phyloP scores from a whole-genome alignment of 1,140 invertebrate species.

The Drosophila serrata region DNA sequence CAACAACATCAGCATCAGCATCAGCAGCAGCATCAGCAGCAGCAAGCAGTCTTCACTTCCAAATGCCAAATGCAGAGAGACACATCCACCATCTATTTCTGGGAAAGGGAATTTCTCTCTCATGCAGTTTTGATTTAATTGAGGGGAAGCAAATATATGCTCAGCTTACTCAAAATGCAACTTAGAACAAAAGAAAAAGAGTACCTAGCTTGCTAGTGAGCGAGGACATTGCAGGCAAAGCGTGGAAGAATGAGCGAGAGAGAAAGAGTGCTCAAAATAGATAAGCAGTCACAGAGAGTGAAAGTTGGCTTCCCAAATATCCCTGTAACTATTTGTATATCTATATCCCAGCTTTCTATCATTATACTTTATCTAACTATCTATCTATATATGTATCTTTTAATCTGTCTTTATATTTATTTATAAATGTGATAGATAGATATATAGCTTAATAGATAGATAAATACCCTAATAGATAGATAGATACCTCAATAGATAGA shows the following conservation, averaged over 20 bases:
- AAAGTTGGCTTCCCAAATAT: no score
- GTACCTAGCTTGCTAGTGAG: background rate
- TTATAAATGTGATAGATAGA: no score
- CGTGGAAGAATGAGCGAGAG: background rate
- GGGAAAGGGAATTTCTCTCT: background rate
- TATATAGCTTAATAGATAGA: no score
- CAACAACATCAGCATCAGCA: background rate
- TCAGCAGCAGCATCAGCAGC: background rate
- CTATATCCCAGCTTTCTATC: no score
- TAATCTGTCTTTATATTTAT: no score
- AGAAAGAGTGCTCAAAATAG: background rate
- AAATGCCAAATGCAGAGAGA: conserved; percentile 39
- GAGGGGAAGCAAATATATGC: background rate
- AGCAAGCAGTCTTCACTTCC: conserved; percentile 22
- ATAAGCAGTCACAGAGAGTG: no score
- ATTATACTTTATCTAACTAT: no score
- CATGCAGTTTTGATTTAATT: background rate
- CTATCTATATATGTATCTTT: no score
- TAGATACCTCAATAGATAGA: no score
- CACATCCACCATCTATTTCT: conserved; percentile 12
- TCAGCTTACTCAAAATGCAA: background rate
- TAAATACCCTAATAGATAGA: no score
- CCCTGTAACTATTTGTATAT: no score
- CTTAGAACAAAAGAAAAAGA: background rate
- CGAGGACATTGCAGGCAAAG: background rate